Evolutionary conservation across 2,888 invertebrate species (phyloP).

Genomic region (Dastarcus helophoroides): DNA sequence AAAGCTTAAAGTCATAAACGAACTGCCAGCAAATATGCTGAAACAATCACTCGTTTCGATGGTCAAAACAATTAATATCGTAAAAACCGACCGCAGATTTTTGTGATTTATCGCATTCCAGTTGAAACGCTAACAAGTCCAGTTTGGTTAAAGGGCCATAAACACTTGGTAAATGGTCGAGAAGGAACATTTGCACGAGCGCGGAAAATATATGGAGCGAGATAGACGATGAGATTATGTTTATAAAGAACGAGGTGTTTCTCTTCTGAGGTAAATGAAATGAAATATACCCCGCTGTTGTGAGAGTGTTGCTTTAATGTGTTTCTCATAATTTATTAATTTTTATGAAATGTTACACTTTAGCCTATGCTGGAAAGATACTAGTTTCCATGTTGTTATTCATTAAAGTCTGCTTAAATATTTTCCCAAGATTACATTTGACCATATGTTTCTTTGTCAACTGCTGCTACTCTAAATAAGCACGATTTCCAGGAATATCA

Average conservation of each 20-base stretch:
- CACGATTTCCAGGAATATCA: too few species aligned
- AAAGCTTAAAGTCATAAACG: conserved; percentile 9
- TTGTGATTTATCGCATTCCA: conserved; percentile 7
- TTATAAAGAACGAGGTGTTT: conserved; percentile 15
- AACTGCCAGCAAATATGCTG: conserved; percentile 7
- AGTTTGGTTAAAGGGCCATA: conserved; percentile 5
- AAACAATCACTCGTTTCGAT: conserved; percentile 2
- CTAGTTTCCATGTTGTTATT: too few species aligned
- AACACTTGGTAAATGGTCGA: conserved; percentile 13
- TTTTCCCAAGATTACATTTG: too few species aligned
- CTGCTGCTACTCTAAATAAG: too few species aligned
- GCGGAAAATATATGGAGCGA: conserved; percentile 16
- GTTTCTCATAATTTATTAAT: conserved; percentile 14
- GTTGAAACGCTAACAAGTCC: conserved; percentile 6
- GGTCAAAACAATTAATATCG: neutral
- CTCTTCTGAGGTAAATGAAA: conserved; percentile 15
- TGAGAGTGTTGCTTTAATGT: conserved; percentile 10
- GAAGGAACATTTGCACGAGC: conserved; percentile 14
- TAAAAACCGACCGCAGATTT: conserved; percentile 1
- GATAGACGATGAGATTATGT: conserved; percentile 16
- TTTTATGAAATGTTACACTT: conserved; percentile 3
- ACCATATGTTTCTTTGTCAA: too few species aligned
- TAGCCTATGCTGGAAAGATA: too few species aligned
- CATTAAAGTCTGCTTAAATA: too few species aligned
- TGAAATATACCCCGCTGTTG: conserved; percentile 8